Base-by-base conservation (phyloP, 2,888 invertebrate genomes). In the Leucophenga montana region DNA sequence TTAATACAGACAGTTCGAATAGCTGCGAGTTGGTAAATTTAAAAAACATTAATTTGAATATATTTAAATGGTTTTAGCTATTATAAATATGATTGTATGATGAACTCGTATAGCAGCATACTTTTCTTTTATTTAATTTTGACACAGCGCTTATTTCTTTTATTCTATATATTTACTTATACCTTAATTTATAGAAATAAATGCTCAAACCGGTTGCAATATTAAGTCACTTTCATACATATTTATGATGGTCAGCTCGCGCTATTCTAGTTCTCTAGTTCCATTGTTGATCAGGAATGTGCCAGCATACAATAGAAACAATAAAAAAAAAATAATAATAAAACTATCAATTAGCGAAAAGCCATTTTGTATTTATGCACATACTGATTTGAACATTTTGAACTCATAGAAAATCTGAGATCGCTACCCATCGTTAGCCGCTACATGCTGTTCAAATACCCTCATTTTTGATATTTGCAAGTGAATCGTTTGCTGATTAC, bases 341-440 rank as follows among this genome's bases (percentile, higher is more conserved):
- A 39, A 39, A 39, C 11, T 59, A 33, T 59, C 33, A 33, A 59
- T 59, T 59, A 59, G 59, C 31, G 16, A 33, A 18, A 54, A 48
- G 8, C 62, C 18, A 14, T n/a, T 11, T 11, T 9, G 6, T 59
- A 16, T 18, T 44, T 18, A 18, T n/a, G n/a, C n/a, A n/a, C n/a
- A n/a, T n/a, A 16, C 16, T 44, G 16, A 20, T 44, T 14, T 14
- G 8, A 31, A 22, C 22, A 57, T 13, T 6, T 13, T n/a, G 5
- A 48, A 48, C 5, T 0, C 11, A 48, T 5, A 48, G 5, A 48
- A 13, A 48, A 48, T 3, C 27, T 27, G 27, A 39, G 39, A 8
- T 39, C 8, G 9, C 39, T 39, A 5, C 39, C 11, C 39, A 39
- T 5, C 39, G 39, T 8, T 8, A 27, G 27, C 27, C 4, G 27